Base-by-base conservation (phyloP, 1,140 invertebrate species). In the Idris sp. region DNA sequence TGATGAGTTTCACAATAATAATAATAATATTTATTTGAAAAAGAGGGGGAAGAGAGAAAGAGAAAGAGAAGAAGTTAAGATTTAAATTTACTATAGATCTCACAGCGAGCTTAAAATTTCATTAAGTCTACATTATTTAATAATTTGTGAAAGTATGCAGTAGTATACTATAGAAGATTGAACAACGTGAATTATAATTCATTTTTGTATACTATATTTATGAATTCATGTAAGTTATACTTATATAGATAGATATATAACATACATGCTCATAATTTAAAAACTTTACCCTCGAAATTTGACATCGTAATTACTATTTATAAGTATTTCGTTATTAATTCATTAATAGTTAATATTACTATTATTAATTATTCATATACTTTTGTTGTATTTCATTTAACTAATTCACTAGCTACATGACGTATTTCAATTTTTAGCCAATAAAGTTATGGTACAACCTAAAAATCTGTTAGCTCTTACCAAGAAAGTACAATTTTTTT, bases 171-270 rank as follows among this genome's bases (percentile, higher is more conserved):
- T 41, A 43, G 43, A 62, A 74, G 35, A 35, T 64, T 38, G 62
- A 71, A 79, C 56, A 76, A 76, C 72, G 58, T 76, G 62, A 75
- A 64, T 58, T 46, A 67, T 65, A 54, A 53, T 49, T 31, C 26
- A 41, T 40, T 49, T 49, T n/a, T n/a, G n/a, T 22, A 22, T 22
- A 22, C 19, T 22, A n/a, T 51, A 58, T 14, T 22, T 41, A 41
- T n/a, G n/a, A n/a, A n/a, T n/a, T n/a, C n/a, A n/a, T n/a, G n/a
- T n/a, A n/a, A n/a, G n/a, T n/a, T n/a, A n/a, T n/a, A 22, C 6
- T 4, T 22, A 22, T 22, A 22, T 22, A 22, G 6, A 22, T 22
- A 22, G 19, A 22, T 41, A 41, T 41, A 41, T 41, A 10, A 49
- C 56, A 40, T 43, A 68, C 67, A 53, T 53, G 36, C 41, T 35